Conservation (phyloP, 1,140 invertebrate species). For the Orius insidiosus region DNA sequence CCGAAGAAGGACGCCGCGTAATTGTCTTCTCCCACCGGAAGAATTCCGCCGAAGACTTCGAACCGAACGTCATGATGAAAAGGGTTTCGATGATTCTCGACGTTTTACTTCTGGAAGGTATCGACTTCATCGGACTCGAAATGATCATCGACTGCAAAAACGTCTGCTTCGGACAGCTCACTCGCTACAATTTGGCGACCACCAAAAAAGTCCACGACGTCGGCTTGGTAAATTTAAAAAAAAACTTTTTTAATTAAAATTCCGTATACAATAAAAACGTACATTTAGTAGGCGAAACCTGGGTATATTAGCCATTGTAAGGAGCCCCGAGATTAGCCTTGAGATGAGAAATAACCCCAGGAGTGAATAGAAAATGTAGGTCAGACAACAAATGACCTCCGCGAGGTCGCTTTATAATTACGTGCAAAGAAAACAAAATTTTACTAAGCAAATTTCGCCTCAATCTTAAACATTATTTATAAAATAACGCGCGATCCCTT, state of each 20-base stretch:
- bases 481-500: too few relatives aligned
- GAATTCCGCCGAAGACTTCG: conserved; percentile 16
- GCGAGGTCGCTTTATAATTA: too few relatives aligned
- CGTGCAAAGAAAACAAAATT: too few relatives aligned
- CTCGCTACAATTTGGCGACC: conserved; percentile 16
- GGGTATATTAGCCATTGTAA: not conserved
- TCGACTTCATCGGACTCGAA: conserved; percentile 15
- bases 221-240: conserved; percentile 15
- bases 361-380: too few relatives aligned
- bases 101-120: conserved; percentile 16
- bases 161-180: conserved; percentile 15
- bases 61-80: conserved; percentile 17
- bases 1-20: conserved; percentile 17
- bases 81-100: conserved; percentile 19
- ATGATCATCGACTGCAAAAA: conserved; percentile 17
- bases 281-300: not conserved
- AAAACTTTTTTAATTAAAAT: not conserved
- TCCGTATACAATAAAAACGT: not conserved
- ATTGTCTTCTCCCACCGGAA: conserved; percentile 20
- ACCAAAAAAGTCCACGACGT: conserved; percentile 14
- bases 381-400: too few relatives aligned
- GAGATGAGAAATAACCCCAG: too few relatives aligned
- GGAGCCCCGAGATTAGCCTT: too few relatives aligned
- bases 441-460: too few relatives aligned
- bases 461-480: too few relatives aligned